A percentile compares a stretch with the other conserved stretches of the same genome.
phyloP scores from a whole-genome alignment of 2,888 invertebrate species.

The Mechanitis mazaeus region DNA sequence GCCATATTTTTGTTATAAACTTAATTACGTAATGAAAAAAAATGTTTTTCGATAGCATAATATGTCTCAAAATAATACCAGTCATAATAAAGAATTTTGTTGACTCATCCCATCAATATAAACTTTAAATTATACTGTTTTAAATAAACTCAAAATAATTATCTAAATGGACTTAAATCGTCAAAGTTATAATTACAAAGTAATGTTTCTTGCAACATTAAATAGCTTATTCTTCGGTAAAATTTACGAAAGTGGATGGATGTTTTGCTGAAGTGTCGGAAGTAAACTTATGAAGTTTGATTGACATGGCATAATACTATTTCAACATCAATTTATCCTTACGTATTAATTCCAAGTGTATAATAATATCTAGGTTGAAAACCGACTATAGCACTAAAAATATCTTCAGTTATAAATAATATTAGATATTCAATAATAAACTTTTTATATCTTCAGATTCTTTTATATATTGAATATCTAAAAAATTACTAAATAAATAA shows the following conservation, averaged over 20 bases:
- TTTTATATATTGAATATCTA: too few species aligned
- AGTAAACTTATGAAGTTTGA: conserved; percentile 13
- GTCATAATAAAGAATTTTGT: neutral
- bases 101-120: neutral
- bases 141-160: neutral
- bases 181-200: conserved; percentile 1
- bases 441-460: too few species aligned
- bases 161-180: neutral
- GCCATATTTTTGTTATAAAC: too few species aligned
- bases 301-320: conserved; percentile 12
- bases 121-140: neutral
- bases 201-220: conserved; percentile 2
- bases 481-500: too few species aligned
- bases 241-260: neutral
- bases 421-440: too few species aligned
- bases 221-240: conserved; percentile 2
- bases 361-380: too few species aligned
- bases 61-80: too few species aligned
- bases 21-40: too few species aligned
- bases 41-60: too few species aligned
- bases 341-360: too few species aligned
- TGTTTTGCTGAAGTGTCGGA: conserved; percentile 17
- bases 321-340: neutral
- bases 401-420: too few species aligned
- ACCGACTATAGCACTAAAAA: too few species aligned